Evolutionary conservation across 2,888 invertebrate genomes (phyloP).

Genomic region (Blastobasis lacticolella): DNA sequence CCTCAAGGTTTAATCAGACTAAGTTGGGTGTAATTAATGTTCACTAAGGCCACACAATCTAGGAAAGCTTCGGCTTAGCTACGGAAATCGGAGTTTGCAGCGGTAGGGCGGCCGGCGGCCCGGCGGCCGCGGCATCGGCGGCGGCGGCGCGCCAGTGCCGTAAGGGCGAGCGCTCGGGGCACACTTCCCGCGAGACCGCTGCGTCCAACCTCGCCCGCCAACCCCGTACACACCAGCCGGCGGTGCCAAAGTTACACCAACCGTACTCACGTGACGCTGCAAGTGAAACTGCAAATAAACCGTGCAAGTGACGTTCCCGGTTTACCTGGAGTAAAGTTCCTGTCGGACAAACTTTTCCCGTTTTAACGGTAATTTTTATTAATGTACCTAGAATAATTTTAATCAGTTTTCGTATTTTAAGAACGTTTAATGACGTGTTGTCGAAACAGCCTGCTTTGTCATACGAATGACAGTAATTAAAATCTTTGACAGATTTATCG

Average conservation of each 20-base stretch:
- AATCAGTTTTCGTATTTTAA: no score
- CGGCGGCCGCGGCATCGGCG: conserved; percentile 13
- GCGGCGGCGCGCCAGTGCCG: conserved; percentile 7
- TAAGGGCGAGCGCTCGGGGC: conserved; percentile 9
- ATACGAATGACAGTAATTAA: not conserved
- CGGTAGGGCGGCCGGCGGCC: conserved; percentile 27
- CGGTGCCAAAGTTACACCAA: no score
- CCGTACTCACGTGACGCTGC: no score
- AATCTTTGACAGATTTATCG: conserved; percentile 4
- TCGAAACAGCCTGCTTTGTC: not conserved
- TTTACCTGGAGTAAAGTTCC: no score
- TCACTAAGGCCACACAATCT: conserved; percentile 71
- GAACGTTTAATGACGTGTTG: not conserved
- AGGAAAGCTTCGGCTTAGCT: conserved; percentile 67
- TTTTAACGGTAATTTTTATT: no score
- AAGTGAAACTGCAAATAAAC: no score
- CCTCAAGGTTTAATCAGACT: conserved; percentile 73
- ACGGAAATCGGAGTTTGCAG: conserved; percentile 51
- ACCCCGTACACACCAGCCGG: no score
- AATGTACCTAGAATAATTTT: no score
- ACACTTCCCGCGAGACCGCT: conserved; percentile 36
- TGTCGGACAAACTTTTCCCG: no score
- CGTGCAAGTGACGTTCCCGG: no score
- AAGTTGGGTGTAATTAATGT: conserved; percentile 74
- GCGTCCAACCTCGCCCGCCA: conserved; percentile 23